Percentiles rank a stretch among this genome's conserved stretches.
Evolutionary conservation across 2,113 vertebrate genomes (phyloP).

Genomic region (Tiliqua scincoides): DNA sequence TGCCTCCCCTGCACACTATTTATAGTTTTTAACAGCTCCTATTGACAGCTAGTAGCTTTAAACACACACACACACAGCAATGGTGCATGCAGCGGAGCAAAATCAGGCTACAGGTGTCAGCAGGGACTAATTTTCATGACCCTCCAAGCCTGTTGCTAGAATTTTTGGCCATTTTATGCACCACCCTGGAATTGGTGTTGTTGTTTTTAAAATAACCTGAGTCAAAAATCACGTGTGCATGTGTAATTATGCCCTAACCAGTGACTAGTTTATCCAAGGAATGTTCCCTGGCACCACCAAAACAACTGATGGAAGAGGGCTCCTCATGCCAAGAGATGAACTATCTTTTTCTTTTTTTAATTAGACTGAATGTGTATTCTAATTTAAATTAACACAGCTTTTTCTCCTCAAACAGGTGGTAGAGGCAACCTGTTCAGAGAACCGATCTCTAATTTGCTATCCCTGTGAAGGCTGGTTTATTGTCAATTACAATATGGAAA

Average conservation of each 20-base stretch:
- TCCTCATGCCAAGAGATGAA: background rate
- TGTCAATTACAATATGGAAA: constrained; percentile 32
- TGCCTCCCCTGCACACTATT: too few relatives aligned
- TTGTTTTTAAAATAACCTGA: too few relatives aligned
- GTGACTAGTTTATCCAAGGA: background rate
- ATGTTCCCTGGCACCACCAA: background rate
- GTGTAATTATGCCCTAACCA: background rate
- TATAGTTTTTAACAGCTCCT: too few relatives aligned
- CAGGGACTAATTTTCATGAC: too few relatives aligned
- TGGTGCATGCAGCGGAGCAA: too few relatives aligned
- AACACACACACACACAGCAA: too few relatives aligned
- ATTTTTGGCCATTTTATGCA: too few relatives aligned
- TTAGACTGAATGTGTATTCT: background rate
- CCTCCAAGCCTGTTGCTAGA: too few relatives aligned
- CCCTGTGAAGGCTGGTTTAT: constrained; percentile 29
- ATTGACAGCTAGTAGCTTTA: too few relatives aligned
- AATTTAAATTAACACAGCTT: background rate
- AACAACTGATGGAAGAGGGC: background rate
- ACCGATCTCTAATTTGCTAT: background rate
- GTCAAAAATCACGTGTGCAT: too few relatives aligned
- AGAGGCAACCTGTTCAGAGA: background rate
- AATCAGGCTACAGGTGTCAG: too few relatives aligned
- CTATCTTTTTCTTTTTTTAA: background rate
- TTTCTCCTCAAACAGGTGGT: background rate
- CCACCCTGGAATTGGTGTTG: too few relatives aligned